Evolutionary conservation across 2,888 invertebrate genomes (phyloP).

Genomic region (Syrphus vitripennis): DNA sequence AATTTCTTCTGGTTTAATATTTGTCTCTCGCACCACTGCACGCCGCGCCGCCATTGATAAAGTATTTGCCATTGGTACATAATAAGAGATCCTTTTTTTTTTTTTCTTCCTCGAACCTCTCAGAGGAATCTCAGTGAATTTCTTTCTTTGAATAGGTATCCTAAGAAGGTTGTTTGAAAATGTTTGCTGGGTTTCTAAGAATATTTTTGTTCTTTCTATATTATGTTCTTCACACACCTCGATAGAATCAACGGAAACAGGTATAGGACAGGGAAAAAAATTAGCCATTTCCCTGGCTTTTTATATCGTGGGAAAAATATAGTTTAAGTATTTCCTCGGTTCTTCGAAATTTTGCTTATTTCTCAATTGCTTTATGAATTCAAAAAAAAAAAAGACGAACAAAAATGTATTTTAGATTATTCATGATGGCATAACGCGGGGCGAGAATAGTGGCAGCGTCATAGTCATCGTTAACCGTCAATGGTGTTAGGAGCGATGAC

Average conservation of each 20-base stretch:
- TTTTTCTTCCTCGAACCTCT: background rate
- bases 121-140: background rate
- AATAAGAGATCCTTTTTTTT: slow-evolving; percentile 31
- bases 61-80: slow-evolving; percentile 43
- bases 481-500: background rate
- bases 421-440: slow-evolving; percentile 62
- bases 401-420: slow-evolving; percentile 55
- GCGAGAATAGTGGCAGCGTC: background rate
- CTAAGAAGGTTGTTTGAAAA: slow-evolving; percentile 49
- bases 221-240: slow-evolving; percentile 21
- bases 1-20: slow-evolving; percentile 49
- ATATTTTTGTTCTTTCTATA: background rate
- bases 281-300: slow-evolving; percentile 52
- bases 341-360: slow-evolving; percentile 51
- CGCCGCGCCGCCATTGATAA: background rate
- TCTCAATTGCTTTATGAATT: slow-evolving; percentile 38
- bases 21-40: slow-evolving; percentile 29
- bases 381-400: background rate
- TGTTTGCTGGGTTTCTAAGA: slow-evolving; percentile 10
- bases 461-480: background rate
- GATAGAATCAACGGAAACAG: slow-evolving; percentile 16
- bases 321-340: slow-evolving; percentile 53
- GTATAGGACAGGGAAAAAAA: slow-evolving; percentile 2
- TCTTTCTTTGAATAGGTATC: background rate
- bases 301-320: slow-evolving; percentile 53